Percentiles rank a stretch among this genome's conserved stretches.
Evolutionary conservation across 2,113 vertebrate species (phyloP).

Genomic region (Mormyrus iriodes): DNA sequence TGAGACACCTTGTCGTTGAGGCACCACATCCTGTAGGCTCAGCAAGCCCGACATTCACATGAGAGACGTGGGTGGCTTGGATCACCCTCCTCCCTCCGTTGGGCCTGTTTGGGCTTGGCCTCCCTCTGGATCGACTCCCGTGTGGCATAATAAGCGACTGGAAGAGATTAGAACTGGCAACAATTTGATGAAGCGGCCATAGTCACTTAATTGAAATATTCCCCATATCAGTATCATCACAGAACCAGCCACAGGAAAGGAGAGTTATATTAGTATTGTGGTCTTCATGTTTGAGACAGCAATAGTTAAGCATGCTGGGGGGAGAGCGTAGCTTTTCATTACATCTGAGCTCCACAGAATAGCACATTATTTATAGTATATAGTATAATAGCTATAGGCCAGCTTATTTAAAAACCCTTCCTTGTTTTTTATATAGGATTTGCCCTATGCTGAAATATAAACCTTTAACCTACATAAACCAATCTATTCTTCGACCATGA

Average conservation of each 20-base stretch:
- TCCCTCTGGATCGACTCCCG: background rate
- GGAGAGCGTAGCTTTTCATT: background rate
- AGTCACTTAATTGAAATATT: background rate
- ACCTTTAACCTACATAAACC: too few species aligned
- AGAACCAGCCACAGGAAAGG: background rate
- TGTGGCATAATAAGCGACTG: background rate
- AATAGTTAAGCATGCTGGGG: background rate
- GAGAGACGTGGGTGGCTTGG: background rate
- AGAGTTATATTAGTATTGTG: background rate
- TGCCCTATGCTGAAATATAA: too few species aligned
- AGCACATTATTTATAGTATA: background rate
- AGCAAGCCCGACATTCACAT: background rate
- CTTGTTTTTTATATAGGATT: background rate
- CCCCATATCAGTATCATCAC: background rate
- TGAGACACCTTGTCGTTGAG: background rate
- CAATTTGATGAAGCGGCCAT: background rate
- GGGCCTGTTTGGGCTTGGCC: background rate
- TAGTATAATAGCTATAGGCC: background rate
- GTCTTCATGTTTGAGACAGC: background rate
- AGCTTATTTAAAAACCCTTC: background rate
- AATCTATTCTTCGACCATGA: too few species aligned
- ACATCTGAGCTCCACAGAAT: background rate
- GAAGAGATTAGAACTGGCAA: background rate
- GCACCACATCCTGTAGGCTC: background rate
- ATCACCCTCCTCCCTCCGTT: too few species aligned